A percentile compares a stretch with the other conserved stretches of the same genome.
Evolutionary conservation across 2,797 vertebrate species (phyloP).

Genomic region (Channa striata): DNA sequence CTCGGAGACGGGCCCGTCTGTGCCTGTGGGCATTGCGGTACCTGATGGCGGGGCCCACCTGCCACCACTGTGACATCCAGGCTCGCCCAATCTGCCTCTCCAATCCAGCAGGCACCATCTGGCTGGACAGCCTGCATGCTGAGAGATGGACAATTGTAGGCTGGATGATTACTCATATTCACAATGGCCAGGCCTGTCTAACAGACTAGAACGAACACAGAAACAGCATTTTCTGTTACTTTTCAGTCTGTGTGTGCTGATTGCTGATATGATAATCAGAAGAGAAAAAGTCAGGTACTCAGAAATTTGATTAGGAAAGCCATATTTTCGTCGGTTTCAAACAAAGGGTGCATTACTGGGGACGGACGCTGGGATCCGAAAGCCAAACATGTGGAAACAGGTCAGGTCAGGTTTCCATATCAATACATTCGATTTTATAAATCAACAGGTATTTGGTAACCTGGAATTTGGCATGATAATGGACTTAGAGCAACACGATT

Average conservation of each 20-base stretch:
- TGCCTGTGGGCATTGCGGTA: slow-evolving; percentile 64
- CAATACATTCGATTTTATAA: neutral
- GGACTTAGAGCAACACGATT: slow-evolving; percentile 31
- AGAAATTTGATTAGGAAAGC: neutral
- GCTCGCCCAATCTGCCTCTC: slow-evolving; percentile 61
- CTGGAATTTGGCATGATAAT: too few relatives aligned
- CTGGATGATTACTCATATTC: slow-evolving; percentile 54
- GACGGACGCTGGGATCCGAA: neutral
- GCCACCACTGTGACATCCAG: slow-evolving; percentile 61
- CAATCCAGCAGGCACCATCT: slow-evolving; percentile 71
- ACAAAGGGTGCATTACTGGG: neutral
- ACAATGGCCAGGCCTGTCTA: slow-evolving; percentile 49
- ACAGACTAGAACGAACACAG: slow-evolving; percentile 41
- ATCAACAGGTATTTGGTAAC: too few relatives aligned
- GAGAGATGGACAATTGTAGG: slow-evolving; percentile 65
- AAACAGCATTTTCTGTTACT: slow-evolving; percentile 2
- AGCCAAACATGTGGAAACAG: neutral
- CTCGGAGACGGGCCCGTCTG: slow-evolving; percentile 51
- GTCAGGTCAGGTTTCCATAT: neutral
- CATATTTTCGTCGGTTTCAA: neutral
- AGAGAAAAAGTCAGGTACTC: neutral
- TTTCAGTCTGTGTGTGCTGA: slow-evolving; percentile 10
- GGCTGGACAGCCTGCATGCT: slow-evolving; percentile 67
- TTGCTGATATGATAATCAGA: slow-evolving; percentile 20
- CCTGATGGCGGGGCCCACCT: slow-evolving; percentile 73